phyloP scores from a whole-genome alignment of 2,888 invertebrate species.

The Panzeria rudis region DNA sequence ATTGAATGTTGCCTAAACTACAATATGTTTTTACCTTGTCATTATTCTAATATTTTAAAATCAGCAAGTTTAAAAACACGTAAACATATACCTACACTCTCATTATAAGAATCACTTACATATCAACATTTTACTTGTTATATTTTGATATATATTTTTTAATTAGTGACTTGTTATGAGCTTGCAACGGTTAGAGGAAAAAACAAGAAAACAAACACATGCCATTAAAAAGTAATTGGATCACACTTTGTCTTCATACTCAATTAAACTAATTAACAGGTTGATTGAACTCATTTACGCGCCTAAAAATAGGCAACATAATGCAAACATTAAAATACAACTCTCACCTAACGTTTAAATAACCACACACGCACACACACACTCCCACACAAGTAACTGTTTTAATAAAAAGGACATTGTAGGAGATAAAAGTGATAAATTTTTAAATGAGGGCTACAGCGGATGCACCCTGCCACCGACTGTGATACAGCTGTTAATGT shows the following conservation, averaged over 20 bases:
- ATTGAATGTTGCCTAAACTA: no score
- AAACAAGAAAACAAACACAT: slow-evolving; percentile 8
- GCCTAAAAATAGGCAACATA: slow-evolving; percentile 63
- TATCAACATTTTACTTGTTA: neutral
- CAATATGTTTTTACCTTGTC: no score
- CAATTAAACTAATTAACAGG: slow-evolving; percentile 65
- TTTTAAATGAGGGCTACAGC: neutral
- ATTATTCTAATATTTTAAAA: no score
- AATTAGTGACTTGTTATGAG: neutral
- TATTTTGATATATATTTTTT: neutral
- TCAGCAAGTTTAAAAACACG: no score
- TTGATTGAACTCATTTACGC: slow-evolving; percentile 64
- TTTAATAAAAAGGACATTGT: neutral
- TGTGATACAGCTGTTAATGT: slow-evolving; percentile 23
- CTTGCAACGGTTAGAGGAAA: neutral
- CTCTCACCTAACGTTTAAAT: neutral
- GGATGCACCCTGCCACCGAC: neutral
- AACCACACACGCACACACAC: neutral
- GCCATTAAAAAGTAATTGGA: slow-evolving; percentile 67
- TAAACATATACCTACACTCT: no score
- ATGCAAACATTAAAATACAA: slow-evolving; percentile 14
- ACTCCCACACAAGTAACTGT: neutral
- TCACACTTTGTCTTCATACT: slow-evolving; percentile 62
- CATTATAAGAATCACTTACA: no score
- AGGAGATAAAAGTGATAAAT: slow-evolving; percentile 9